Percentiles rank a stretch among this genome's conserved stretches.
These are phyloP conservation scores for Lepas anatifera DNA, from an alignment of 2,888 invertebrate species.

Conservation along the genomic window DNA sequence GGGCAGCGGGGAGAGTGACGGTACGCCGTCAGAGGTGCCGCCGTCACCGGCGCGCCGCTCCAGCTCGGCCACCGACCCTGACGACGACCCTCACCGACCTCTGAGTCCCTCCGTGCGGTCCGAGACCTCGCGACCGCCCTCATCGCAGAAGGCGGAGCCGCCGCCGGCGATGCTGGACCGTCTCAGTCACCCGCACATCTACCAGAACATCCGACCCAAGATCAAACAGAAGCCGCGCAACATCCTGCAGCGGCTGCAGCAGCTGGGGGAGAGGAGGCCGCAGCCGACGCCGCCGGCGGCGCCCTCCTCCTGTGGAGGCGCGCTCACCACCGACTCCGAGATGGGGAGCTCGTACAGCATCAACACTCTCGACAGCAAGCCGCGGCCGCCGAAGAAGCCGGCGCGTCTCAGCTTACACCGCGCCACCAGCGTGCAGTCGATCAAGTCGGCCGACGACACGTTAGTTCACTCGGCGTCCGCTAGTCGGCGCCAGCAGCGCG, in stretches of 20 bases:
- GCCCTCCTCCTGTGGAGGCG: not conserved
- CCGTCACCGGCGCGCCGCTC: not conserved
- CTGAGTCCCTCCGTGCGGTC: not conserved
- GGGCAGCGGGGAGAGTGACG: too few species aligned
- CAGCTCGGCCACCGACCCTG: not conserved
- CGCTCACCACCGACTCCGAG: not conserved
- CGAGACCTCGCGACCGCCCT: too few species aligned
- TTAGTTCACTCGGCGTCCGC: not conserved
- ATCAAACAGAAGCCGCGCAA: constrained; percentile 1
- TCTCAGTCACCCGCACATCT: constrained; percentile 1
- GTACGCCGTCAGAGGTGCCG: too few species aligned
- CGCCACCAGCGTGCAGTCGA: constrained; percentile 47
- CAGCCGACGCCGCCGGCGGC: not conserved
- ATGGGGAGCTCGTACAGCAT: not conserved
- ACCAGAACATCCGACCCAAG: constrained; percentile 5
- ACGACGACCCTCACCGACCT: too few species aligned
- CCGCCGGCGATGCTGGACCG: not conserved
- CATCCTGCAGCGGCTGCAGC: constrained; percentile 6
- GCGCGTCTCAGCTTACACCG: constrained; percentile 67
- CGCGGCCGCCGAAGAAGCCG: constrained; percentile 75
- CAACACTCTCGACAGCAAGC: constrained; percentile 35
- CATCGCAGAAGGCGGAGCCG: not conserved
- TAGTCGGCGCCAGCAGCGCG: not conserved
- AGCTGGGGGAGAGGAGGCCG: not conserved
- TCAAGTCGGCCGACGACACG: not conserved